Evolutionary conservation across 1,140 invertebrate genomes (phyloP).

Genomic region (Chironomus tepperi): DNA sequence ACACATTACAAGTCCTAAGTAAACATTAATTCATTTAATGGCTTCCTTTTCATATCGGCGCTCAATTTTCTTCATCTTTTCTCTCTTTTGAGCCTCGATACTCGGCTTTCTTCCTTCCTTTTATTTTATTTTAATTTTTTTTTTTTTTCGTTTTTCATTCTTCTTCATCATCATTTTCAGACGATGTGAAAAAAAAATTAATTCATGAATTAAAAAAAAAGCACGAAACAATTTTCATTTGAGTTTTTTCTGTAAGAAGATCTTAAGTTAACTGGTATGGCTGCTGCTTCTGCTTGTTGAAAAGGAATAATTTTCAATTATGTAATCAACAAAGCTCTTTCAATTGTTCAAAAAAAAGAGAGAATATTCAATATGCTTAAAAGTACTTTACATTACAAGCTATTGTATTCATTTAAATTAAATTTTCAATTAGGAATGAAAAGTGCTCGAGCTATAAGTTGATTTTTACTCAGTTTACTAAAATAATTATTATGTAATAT

Average conservation of each 20-base stretch:
- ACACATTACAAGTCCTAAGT: slow-evolving; percentile 22
- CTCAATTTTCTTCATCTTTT: slow-evolving; percentile 2
- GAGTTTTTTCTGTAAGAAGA: neutral
- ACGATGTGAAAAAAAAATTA: neutral
- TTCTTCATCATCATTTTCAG: neutral
- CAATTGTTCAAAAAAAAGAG: too few relatives aligned
- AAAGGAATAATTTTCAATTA: neutral
- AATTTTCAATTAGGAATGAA: too few relatives aligned
- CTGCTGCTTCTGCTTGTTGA: neutral
- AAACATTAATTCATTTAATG: slow-evolving; percentile 24
- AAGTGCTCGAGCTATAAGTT: too few relatives aligned
- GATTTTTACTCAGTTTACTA: too few relatives aligned
- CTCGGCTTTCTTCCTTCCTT: neutral
- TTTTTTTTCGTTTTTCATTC: too few relatives aligned
- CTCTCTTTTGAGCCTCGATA: neutral
- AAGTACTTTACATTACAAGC: too few relatives aligned
- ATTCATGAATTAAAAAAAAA: neutral
- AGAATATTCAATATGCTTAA: too few relatives aligned
- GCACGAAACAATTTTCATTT: neutral
- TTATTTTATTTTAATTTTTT: neutral
- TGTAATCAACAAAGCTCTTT: neutral
- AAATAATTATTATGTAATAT: too few relatives aligned
- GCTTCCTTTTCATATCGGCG: slow-evolving; percentile 21
- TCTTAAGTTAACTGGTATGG: neutral
- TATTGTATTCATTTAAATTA: too few relatives aligned